Percentiles rank a stretch among this genome's conserved stretches.
Evolutionary conservation across 2,797 vertebrate genomes (phyloP).

Genomic region (Salmo trutta): DNA sequence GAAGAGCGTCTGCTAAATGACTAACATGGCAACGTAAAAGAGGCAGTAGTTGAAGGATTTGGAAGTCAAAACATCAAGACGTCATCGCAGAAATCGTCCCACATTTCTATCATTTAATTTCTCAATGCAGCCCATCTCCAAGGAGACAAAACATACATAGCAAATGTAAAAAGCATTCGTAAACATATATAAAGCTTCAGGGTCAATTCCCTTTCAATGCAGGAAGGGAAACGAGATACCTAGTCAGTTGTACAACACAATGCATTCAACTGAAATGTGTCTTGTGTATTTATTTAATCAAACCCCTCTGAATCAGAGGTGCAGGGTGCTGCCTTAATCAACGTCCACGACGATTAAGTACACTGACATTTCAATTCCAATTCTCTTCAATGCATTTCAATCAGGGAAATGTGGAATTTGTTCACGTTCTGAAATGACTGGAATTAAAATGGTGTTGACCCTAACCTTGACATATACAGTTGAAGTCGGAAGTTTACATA

Average conservation of each 20-base stretch:
- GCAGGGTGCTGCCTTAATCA: no score
- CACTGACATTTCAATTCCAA: not conserved
- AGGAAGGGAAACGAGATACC: not conserved
- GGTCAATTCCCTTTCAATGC: not conserved
- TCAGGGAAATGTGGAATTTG: not conserved
- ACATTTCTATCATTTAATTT: slow-evolving; percentile 19
- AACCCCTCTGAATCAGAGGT: no score
- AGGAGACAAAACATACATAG: slow-evolving; percentile 3
- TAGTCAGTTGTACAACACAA: no score
- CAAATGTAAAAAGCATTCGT: not conserved
- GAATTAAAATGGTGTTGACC: not conserved
- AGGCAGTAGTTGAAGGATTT: no score
- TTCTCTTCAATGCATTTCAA: not conserved
- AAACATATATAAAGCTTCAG: slow-evolving; percentile 1
- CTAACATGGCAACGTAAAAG: not conserved
- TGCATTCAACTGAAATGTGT: no score
- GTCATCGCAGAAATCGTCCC: not conserved
- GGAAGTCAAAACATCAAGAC: not conserved
- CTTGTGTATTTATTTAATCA: no score
- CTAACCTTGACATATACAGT: not conserved
- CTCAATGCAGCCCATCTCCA: slow-evolving; percentile 24
- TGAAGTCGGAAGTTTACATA: not conserved
- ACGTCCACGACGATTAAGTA: no score
- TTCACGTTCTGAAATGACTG: not conserved
- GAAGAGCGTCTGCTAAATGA: no score